These are phyloP conservation scores for Notothenia coriiceps DNA, from an alignment of 2,113 vertebrate genomes.

Conservation along the genomic window DNA sequence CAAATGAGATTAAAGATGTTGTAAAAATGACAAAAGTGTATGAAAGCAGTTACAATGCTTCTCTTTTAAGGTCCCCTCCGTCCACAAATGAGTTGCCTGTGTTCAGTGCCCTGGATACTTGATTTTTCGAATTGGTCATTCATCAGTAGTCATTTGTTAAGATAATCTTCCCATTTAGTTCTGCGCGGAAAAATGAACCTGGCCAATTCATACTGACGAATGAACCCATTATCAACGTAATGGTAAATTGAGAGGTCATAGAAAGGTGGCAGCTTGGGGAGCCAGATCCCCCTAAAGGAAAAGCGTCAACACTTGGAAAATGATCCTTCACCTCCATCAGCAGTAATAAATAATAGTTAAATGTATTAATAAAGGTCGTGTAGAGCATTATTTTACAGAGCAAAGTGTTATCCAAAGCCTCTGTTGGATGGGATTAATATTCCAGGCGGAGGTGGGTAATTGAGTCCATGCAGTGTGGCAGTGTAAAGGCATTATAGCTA, in stretches of 20 bases:
- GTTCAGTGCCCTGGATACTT: slow-evolving; percentile 47
- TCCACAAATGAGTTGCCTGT: slow-evolving; percentile 16
- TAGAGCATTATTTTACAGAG: slow-evolving; percentile 17
- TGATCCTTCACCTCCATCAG: slow-evolving; percentile 23
- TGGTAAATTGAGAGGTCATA: slow-evolving; percentile 64
- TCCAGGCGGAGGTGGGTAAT: not conserved
- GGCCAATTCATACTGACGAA: slow-evolving; percentile 65
- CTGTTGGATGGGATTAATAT: slow-evolving; percentile 20
- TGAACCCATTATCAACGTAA: slow-evolving; percentile 64
- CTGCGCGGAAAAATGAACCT: slow-evolving; percentile 47
- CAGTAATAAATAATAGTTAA: slow-evolving; percentile 33
- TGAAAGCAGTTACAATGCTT: not conserved
- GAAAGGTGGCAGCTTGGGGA: slow-evolving; percentile 53
- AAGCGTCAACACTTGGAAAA: slow-evolving; percentile 40
- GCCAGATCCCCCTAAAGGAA: slow-evolving; percentile 39
- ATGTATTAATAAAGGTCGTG: slow-evolving; percentile 40
- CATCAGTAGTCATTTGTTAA: slow-evolving; percentile 68
- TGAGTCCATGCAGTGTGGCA: not conserved
- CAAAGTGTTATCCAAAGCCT: slow-evolving; percentile 22
- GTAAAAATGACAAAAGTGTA: not conserved
- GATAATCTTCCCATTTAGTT: slow-evolving; percentile 71
- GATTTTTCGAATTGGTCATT: slow-evolving; percentile 70
- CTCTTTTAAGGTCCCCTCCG: slow-evolving; percentile 29
- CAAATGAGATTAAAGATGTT: not conserved
- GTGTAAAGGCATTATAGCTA: slow-evolving; percentile 5